Evolutionary conservation across 2,113 vertebrate species (phyloP), one percentile per base, ranked within the genome.

Genomic region (Apistogramma diplotaenia): DNA sequence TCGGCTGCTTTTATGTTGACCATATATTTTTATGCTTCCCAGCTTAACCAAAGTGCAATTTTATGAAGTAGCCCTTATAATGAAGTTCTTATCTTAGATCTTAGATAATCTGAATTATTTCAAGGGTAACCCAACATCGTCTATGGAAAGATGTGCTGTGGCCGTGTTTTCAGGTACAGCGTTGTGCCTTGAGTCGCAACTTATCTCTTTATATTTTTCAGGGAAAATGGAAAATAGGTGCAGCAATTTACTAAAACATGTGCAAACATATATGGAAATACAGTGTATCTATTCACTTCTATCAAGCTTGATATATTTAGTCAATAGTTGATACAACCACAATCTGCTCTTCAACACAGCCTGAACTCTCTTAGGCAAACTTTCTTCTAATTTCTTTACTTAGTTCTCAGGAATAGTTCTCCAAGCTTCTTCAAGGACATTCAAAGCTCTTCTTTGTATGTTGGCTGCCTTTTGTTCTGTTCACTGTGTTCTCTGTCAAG

Each of bases 1-100:
- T 76, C 40, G 76, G 53, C 29, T 23, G 65, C 80, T 78, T 51
- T 71, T 16, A 76, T 73, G 84, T 60, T 76, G 18, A 76, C 21
- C 15, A 6, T 56, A 23, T 46, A 60, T 60, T 78, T 75, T 57
- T 15, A 65, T 43, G 25, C 35, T 23, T 43, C 25, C 10, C 27
- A 61, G 35, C 74, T 84, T 74, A 35, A 40, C 27, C 46, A 23
- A 31, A 55, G 40, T 35, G 53, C 16, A 27, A 6, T 78, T 74
- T 77, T 35, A 23, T 56, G 53, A 16, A 49, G 59, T 12, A n/a
- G 23, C 37, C 40, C 25, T 70, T 49, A 49, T 49, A 70, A 49
- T 67, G 18, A 49, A 13, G 57, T 31, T 31, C 57, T 76, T 49
- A 15, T 51, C 23, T 43, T 27, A 29, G 23, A 74, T n/a, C n/a